Conservation (phyloP, 1,140 invertebrate genomes). For the Hycleus cichorii region DNA sequence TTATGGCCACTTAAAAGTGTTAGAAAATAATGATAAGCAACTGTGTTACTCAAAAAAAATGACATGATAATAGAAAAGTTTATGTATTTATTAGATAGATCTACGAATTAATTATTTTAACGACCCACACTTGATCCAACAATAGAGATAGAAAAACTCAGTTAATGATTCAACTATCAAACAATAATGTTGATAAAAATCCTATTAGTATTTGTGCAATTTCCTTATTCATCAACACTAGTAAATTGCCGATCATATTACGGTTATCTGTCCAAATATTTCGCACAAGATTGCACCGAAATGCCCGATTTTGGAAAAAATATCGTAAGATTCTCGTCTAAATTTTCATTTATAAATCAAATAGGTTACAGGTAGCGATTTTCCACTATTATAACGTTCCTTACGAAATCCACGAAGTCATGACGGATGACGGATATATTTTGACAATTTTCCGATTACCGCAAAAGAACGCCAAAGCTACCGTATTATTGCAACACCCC, state of each 20-base stretch:
- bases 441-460: constrained; percentile 2
- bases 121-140: too few species aligned
- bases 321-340: neutral
- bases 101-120: too few species aligned
- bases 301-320: neutral
- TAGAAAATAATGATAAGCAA: too few species aligned
- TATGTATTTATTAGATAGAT: too few species aligned
- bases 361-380: neutral
- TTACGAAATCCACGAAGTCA: constrained; percentile 3
- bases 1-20: too few species aligned
- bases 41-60: too few species aligned
- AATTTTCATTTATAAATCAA: neutral
- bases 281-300: neutral
- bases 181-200: too few species aligned
- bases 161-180: too few species aligned
- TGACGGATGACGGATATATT: constrained; percentile 5
- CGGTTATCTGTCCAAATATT: neutral
- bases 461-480: neutral
- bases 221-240: too few species aligned
- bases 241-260: neutral
- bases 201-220: too few species aligned
- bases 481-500: constrained; percentile 1
- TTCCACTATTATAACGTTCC: neutral
- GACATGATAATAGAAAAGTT: too few species aligned
- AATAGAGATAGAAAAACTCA: too few species aligned